Base-by-base conservation (phyloP, 1,140 invertebrate species). In the Teleogryllus occipitalis region DNA sequence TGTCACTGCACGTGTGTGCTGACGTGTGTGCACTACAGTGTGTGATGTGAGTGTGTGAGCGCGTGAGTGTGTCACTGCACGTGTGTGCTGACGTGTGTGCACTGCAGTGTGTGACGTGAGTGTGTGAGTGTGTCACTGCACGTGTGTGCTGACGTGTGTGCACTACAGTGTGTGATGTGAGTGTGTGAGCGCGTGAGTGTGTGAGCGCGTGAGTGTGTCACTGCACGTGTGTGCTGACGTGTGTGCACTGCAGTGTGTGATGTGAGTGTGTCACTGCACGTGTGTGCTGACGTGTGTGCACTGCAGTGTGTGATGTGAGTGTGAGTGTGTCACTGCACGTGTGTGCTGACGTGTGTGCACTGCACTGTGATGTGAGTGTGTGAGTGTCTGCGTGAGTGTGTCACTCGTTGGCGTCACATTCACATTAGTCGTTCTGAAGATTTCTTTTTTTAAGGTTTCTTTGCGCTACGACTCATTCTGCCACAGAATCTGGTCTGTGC, bases 41-140 rank as follows among this genome's bases (percentile, higher is more conserved):
- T 72, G 54, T 72, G 54, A 18, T 72, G 8, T 12, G 54, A 72
- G 8, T 72, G n/a, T n/a, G n/a, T n/a, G n/a, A n/a, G n/a, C n/a
- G n/a, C n/a, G n/a, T n/a, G n/a, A n/a, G n/a, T n/a, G n/a, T n/a
- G n/a, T n/a, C n/a, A n/a, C n/a, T n/a, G n/a, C n/a, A n/a, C n/a
- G n/a, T n/a, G n/a, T n/a, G 54, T 72, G 8, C 18, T 72, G 10
- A 72, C 18, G 54, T 12, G 54, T 72, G 54, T 8, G 54, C 18
- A 18, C 10, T 72, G 8, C 10, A 8, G n/a, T 72, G 54, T 8
- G n/a, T 72, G 54, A 12, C 75, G 14, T 21, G 21, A 21, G 75
- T 76, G 75, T 76, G 75, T 76, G 75, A 22, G 75, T 76, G 75
- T 8, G 75, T 76, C 8, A 14, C 14, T 76, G 75, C 39, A 76